These are phyloP conservation scores for Apolygus lucorum DNA, from an alignment of 1,140 invertebrate species.

Conservation along the genomic window DNA sequence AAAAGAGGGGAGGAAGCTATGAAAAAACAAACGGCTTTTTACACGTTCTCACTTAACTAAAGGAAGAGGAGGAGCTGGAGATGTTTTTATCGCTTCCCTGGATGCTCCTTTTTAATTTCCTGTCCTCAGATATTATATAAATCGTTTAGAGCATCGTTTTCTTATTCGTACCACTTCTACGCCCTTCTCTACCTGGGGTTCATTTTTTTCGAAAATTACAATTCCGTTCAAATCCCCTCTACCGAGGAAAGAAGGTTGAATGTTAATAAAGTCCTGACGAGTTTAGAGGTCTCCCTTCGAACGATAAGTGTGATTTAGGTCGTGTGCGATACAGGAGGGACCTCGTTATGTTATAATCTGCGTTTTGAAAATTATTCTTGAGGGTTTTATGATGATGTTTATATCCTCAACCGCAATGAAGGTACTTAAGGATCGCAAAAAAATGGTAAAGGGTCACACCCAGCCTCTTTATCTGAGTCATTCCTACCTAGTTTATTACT, in stretches of 20 bases:
- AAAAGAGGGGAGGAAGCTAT: not conserved
- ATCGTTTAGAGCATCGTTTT: not conserved
- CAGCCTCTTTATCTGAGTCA: too few relatives aligned
- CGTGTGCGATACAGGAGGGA: too few relatives aligned
- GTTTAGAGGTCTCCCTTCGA: not conserved
- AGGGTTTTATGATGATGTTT: too few relatives aligned
- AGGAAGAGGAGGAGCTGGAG: not conserved
- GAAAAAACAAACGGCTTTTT: not conserved
- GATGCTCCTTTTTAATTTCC: not conserved
- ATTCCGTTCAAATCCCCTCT: not conserved
- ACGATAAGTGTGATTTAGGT: too few relatives aligned
- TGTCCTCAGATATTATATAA: not conserved
- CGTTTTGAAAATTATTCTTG: too few relatives aligned
- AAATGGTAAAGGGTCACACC: too few relatives aligned
- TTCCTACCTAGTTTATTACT: too few relatives aligned
- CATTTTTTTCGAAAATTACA: not conserved
- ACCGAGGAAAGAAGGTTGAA: not conserved
- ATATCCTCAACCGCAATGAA: too few relatives aligned
- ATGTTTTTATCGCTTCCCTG: not conserved
- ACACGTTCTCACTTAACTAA: not conserved
- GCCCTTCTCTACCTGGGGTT: not conserved
- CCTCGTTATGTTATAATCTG: too few relatives aligned
- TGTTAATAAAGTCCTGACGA: not conserved
- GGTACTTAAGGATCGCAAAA: too few relatives aligned
- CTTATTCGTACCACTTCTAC: too few relatives aligned